These are phyloP conservation scores for Deilephila porcellus DNA, from an alignment of 2,888 invertebrate species.

Conservation along the genomic window DNA sequence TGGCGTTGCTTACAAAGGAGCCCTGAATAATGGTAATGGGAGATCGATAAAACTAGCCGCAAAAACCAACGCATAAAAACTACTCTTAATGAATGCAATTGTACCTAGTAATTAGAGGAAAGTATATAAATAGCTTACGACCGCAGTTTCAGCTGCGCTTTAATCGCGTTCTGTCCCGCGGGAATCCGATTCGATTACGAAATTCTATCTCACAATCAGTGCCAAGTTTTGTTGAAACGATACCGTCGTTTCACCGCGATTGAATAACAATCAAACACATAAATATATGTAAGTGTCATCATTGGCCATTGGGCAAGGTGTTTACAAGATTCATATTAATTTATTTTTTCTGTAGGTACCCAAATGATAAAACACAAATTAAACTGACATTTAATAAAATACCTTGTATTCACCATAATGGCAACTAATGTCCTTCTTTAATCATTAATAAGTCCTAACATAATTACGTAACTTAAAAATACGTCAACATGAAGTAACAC, in stretches of 20 bases:
- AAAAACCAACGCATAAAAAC: conserved; percentile 45
- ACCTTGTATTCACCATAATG: too few species aligned
- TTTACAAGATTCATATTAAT: not conserved
- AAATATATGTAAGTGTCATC: not conserved
- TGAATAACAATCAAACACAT: not conserved
- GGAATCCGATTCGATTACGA: conserved; percentile 18
- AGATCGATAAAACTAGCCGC: conserved; percentile 66
- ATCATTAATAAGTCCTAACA: too few species aligned
- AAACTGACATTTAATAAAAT: too few species aligned
- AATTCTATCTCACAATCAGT: conserved; percentile 9
- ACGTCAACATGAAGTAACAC: not conserved
- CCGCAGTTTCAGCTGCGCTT: conserved; percentile 17
- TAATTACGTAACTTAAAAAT: not conserved
- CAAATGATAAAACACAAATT: too few species aligned
- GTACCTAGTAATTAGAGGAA: conserved; percentile 18
- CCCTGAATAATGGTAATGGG: conserved; percentile 44
- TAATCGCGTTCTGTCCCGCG: conserved; percentile 6
- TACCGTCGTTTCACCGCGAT: not conserved
- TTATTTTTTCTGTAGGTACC: not conserved
- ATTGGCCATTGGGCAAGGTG: not conserved
- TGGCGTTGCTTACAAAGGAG: conserved; percentile 68
- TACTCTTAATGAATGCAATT: conserved; percentile 32
- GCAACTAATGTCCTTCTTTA: too few species aligned
- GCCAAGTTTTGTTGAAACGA: conserved; percentile 22
- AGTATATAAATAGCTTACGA: conserved; percentile 7